phyloP scores from a whole-genome alignment of 1,140 invertebrate genomes.

The Phymastichus coffea region DNA sequence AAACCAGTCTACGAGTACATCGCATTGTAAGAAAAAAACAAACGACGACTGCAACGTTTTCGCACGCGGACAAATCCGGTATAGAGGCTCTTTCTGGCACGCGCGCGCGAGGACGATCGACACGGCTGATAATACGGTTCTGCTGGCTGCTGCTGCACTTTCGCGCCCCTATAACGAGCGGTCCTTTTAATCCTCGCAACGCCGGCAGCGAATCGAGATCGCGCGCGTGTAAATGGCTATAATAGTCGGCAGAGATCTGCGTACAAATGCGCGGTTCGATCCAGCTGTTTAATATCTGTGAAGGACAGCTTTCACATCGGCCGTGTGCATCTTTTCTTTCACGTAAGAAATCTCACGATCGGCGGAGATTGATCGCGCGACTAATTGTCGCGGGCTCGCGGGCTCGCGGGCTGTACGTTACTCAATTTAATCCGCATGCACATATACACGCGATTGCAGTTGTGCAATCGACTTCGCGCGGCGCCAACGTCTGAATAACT shows the following conservation, averaged over 20 bases:
- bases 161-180: neutral
- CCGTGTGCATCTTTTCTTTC: neutral
- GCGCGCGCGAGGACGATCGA: constrained; percentile 23
- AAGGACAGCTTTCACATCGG: no score
- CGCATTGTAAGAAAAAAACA: no score
- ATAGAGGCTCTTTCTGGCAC: no score
- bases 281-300: no score
- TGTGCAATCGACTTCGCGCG: constrained; percentile 27
- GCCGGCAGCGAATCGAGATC: neutral
- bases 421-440: constrained; percentile 23
- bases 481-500: constrained; percentile 11
- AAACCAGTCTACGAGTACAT: no score
- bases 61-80: no score
- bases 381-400: neutral
- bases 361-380: neutral
- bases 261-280: no score
- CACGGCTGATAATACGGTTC: constrained; percentile 25
- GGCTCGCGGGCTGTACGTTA: neutral
- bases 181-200: constrained; percentile 17
- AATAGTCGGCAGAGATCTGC: no score
- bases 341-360: no score
- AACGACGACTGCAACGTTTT: no score
- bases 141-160: neutral
- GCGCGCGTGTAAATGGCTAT: constrained; percentile 5
- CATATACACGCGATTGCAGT: constrained; percentile 4